These are phyloP conservation scores for honey bee (Apis mellifera) DNA, from an alignment of 1,140 invertebrate species.

Conservation along the genomic window DNA sequence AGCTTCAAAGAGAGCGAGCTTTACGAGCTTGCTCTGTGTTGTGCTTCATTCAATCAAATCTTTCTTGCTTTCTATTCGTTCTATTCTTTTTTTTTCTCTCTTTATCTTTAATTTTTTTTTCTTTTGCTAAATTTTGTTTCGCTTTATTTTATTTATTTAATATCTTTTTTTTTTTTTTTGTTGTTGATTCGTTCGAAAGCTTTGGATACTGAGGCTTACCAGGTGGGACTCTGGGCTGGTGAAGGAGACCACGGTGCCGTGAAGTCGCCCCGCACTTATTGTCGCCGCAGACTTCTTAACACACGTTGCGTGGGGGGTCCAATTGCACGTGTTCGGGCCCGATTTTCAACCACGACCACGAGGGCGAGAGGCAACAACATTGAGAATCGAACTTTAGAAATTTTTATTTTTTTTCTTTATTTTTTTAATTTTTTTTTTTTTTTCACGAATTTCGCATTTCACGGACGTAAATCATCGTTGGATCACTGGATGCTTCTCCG, in stretches of 20 bases:
- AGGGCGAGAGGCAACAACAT: conserved; percentile 63
- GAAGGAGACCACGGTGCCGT: conserved; percentile 86
- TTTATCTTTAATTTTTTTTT: conserved; percentile 2
- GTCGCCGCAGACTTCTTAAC: conserved; percentile 71
- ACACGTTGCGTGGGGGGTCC: conserved; percentile 48
- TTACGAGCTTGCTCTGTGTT: conserved; percentile 53
- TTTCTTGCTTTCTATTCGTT: not conserved
- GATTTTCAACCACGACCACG: conserved; percentile 53
- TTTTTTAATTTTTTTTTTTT: not conserved
- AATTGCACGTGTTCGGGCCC: conserved; percentile 62
- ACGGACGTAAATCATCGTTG: too few species aligned
- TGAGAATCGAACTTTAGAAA: conserved; percentile 63
- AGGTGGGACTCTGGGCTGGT: conserved; percentile 86
- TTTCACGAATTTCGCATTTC: not conserved
- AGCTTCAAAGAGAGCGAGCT: conserved; percentile 59
- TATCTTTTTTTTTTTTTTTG: conserved; percentile 13
- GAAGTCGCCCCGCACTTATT: conserved; percentile 77
- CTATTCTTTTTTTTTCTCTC: conserved; percentile 4
- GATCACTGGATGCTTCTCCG: too few species aligned
- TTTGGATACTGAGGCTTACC: conserved; percentile 80
- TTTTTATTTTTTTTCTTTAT: not conserved
- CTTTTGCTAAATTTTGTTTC: conserved; percentile 41
- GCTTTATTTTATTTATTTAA: not conserved
- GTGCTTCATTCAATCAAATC: conserved; percentile 50
- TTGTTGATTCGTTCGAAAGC: conserved; percentile 43